Conservation (phyloP, 2,113 vertebrate genomes). For the Castor canadensis region DNA sequence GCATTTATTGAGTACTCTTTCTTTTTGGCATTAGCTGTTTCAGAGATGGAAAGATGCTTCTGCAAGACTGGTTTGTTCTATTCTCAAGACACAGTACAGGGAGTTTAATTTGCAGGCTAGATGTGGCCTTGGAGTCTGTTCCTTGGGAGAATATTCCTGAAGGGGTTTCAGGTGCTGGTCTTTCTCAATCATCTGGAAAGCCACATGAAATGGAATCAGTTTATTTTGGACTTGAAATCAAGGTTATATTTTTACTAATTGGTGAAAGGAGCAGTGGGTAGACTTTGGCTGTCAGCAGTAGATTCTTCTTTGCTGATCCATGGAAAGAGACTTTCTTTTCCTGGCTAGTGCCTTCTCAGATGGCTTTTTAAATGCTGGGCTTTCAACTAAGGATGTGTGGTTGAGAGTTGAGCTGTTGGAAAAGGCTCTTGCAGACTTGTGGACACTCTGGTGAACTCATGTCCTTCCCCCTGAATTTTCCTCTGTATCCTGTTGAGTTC, state of each 20-base stretch:
- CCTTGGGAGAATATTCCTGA: background rate
- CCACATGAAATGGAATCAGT: background rate
- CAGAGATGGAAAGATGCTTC: background rate
- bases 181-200: background rate
- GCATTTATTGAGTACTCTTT: background rate
- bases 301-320: constrained; percentile 14
- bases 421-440: background rate
- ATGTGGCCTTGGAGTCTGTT: background rate
- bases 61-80: background rate
- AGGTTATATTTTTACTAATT: constrained; percentile 29
- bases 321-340: constrained; percentile 40
- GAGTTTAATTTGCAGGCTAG: background rate
- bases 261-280: background rate
- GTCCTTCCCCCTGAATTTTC: constrained; percentile 29
- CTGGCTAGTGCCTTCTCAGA: background rate
- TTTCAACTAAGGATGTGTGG: background rate
- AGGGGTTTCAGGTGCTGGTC: background rate
- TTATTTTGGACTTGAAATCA: constrained; percentile 31
- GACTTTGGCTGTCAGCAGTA: background rate
- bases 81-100: background rate
- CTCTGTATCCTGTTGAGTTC: background rate
- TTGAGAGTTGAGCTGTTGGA: background rate
- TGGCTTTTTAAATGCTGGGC: background rate
- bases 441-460: background rate
- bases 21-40: background rate